Evolutionary conservation across 2,888 invertebrate genomes (phyloP).

Genomic region (Carterocephalus palaemon): DNA sequence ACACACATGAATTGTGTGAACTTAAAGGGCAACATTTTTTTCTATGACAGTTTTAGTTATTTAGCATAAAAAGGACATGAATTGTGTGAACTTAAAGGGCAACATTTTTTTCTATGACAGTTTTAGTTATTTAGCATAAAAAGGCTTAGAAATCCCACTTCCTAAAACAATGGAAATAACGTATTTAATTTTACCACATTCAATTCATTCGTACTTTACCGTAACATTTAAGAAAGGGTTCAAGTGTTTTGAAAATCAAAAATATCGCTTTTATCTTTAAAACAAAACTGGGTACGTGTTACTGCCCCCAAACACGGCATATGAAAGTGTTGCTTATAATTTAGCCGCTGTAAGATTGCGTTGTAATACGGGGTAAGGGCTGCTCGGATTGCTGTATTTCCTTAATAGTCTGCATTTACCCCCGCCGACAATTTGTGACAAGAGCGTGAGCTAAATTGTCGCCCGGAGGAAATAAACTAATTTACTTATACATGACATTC

Average conservation of each 20-base stretch:
- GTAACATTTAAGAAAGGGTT: too few relatives aligned
- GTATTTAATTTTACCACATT: too few relatives aligned
- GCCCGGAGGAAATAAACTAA: slow-evolving; percentile 77
- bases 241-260: slow-evolving; percentile 12
- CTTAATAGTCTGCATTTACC: slow-evolving; percentile 78
- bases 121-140: too few relatives aligned
- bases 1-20: too few relatives aligned
- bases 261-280: slow-evolving; percentile 8
- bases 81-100: too few relatives aligned
- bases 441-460: slow-evolving; percentile 76
- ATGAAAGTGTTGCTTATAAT: slow-evolving; percentile 77
- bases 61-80: too few relatives aligned
- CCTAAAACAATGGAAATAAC: too few relatives aligned
- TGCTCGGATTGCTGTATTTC: slow-evolving; percentile 77
- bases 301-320: slow-evolving; percentile 68
- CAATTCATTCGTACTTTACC: too few relatives aligned
- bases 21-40: too few relatives aligned
- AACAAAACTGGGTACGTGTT: slow-evolving; percentile 41
- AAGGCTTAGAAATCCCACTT: too few relatives aligned
- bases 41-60: too few relatives aligned
- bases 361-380: slow-evolving; percentile 75
- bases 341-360: slow-evolving; percentile 72
- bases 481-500: slow-evolving; percentile 70
- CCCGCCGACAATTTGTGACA: slow-evolving; percentile 76
- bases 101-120: too few relatives aligned